Conservation (phyloP, 2,113 vertebrate species). For the Aldabrachelys gigantea region DNA sequence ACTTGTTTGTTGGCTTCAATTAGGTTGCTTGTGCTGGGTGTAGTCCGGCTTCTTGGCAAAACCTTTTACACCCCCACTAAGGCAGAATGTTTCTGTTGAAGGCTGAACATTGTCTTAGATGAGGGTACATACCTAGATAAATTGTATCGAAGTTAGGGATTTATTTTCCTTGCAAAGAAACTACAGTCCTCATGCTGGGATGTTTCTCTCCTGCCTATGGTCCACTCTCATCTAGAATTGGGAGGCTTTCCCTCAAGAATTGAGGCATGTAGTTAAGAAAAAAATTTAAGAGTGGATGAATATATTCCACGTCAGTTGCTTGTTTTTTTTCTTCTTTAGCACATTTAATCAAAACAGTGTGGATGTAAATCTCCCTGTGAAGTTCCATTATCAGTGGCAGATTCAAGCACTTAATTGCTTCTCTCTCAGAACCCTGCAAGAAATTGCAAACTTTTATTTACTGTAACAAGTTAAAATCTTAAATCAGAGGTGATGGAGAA, state of each 20-base stretch:
- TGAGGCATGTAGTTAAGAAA: not conserved
- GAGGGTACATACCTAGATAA: not conserved
- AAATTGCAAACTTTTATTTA: constrained; percentile 13
- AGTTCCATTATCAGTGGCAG: not conserved
- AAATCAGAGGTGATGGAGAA: not conserved
- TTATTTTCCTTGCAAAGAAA: constrained; percentile 58
- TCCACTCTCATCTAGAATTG: constrained; percentile 3
- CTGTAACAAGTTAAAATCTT: constrained; percentile 17
- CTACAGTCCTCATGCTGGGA: constrained; percentile 30
- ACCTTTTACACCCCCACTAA: constrained; percentile 37
- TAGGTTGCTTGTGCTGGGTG: constrained; percentile 39
- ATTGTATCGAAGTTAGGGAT: constrained; percentile 21
- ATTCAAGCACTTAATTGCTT: constrained; percentile 15
- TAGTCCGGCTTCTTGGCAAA: constrained; percentile 65
- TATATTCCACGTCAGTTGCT: not conserved
- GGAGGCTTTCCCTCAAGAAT: not conserved
- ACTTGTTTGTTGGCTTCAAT: constrained; percentile 9
- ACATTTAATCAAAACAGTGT: not conserved
- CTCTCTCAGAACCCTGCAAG: constrained; percentile 7
- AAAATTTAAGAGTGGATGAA: not conserved
- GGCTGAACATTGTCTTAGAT: constrained; percentile 65
- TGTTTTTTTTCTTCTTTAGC: not conserved
- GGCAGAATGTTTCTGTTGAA: constrained; percentile 47
- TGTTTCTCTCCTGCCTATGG: not conserved
- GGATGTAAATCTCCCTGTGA: not conserved